A percentile compares a stretch with the other conserved stretches of the same genome.
Conservation (phyloP, 2,113 vertebrate species). For the Hippocampus comes region DNA sequence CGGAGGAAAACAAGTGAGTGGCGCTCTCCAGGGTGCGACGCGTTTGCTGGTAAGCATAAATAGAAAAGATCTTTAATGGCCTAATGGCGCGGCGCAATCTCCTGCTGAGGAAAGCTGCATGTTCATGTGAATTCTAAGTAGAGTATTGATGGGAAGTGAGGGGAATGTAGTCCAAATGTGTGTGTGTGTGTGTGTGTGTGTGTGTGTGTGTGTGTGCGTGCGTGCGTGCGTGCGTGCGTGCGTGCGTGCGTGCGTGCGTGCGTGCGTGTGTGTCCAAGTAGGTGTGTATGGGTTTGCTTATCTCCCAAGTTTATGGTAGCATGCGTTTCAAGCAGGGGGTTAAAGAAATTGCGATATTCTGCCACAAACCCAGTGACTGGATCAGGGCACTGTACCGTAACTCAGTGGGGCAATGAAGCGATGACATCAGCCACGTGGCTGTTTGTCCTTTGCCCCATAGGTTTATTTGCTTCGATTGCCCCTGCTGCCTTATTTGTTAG, state of each 20-base stretch:
- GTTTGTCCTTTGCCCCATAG: conserved; percentile 51
- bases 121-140: conserved; percentile 35
- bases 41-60: conserved; percentile 38
- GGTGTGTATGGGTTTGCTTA: conserved; percentile 8
- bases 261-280: not conserved
- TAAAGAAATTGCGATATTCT: conserved; percentile 14
- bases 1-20: conserved; percentile 47
- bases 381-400: conserved; percentile 19
- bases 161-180: conserved; percentile 6
- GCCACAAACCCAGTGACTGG: conserved; percentile 4
- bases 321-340: conserved; percentile 3
- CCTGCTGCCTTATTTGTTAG: conserved; percentile 41
- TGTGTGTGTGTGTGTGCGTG: conserved; percentile 2
- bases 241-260: conserved; percentile 1
- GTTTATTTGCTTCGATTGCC: conserved; percentile 46
- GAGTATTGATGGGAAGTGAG: conserved; percentile 25
- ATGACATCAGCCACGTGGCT: conserved; percentile 44
- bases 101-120: conserved; percentile 16
- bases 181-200: not conserved
- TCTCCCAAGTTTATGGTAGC: conserved; percentile 12
- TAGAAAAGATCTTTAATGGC: conserved; percentile 36
- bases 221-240: not conserved
- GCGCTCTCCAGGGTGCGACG: conserved; percentile 45
- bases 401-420: conserved; percentile 21
- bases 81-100: conserved; percentile 37